A percentile compares a stretch with the other conserved stretches of the same genome.
phyloP scores from a whole-genome alignment of 2,888 invertebrate species.

The Pandemis cinnamomeana region DNA sequence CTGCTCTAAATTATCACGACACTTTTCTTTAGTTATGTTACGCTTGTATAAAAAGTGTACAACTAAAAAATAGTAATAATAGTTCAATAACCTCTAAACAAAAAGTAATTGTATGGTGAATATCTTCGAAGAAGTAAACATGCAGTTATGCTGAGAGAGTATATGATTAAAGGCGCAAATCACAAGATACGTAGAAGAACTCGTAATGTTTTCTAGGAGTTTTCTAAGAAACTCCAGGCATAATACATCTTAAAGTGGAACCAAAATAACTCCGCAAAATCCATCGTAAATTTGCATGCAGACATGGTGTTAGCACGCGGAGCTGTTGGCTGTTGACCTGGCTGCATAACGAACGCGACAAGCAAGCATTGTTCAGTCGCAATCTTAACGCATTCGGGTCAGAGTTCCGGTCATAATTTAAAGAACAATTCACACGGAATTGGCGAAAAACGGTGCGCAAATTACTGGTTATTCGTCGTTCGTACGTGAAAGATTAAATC shows the following conservation, averaged over 20 bases:
- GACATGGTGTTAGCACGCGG: neutral
- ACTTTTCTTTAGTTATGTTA: too few species aligned
- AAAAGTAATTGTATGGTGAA: too few species aligned
- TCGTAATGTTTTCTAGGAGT: neutral
- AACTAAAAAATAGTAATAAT: too few species aligned
- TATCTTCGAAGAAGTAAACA: too few species aligned
- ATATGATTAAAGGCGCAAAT: neutral
- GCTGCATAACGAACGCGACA: slow-evolving; percentile 18
- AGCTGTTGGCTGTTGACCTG: slow-evolving; percentile 36
- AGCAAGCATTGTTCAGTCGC: slow-evolving; percentile 28
- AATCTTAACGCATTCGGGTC: slow-evolving; percentile 33
- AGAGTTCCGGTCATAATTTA: slow-evolving; percentile 15
- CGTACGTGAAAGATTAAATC: neutral
- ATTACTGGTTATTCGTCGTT: slow-evolving; percentile 6
- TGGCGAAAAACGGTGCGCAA: slow-evolving; percentile 9
- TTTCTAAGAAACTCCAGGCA: neutral
- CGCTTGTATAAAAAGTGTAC: too few species aligned
- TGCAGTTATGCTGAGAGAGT: too few species aligned
- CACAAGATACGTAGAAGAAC: neutral
- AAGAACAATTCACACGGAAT: slow-evolving; percentile 21
- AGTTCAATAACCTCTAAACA: too few species aligned
- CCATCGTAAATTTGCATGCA: neutral
- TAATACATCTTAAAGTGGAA: neutral
- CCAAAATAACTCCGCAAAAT: neutral
- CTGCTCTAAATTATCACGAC: too few species aligned